Base-by-base conservation (phyloP, 30 jellyfish, hydroid and myxozoan genomes). In the Nemopilema nomurai region DNA sequence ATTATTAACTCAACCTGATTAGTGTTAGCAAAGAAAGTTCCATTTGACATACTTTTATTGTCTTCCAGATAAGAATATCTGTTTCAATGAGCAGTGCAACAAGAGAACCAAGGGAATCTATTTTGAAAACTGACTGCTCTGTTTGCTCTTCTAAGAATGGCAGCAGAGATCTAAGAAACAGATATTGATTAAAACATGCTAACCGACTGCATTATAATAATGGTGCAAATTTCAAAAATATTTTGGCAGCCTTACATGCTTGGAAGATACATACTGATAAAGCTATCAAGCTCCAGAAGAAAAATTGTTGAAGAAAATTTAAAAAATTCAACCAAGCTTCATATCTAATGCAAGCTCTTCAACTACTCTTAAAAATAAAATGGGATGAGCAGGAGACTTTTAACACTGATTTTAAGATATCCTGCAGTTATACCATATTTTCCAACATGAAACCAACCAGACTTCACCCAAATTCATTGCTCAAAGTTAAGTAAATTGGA, bases 21-120 rank as follows among this genome's bases (percentile, higher is more conserved):
- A 17, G 18, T 23, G 9, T 24, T 71, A 1, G 8, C 81, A 71
- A 29, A 25, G 19, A 16, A 29, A 4, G 31, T 67, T 32, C 41
- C 24, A 3, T 4, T 1, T 26, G 0, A 30, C 70, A 32, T 33
- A 83, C 91, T 67, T 83, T 83, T 30, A 24, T 26, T 41, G 67
- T 73, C 22, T 83, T 76, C 91, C 91, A 71, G 19, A 83, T 57
- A 25, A 71, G 57, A 49, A 71, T 41, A 20, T 83, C 91, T 28
- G 28, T 83, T 8, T 83, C 91, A 52, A 83, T 30, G n/a, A 28
- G 53, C 25, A 83, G 21, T 1, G 91, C 81, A 33, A 83, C 80
- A 18, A 51, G 20, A 21, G 91, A 50, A 72, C 73, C 50, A 49
- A 83, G 67, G 25, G 86, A 69, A 20, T 83, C 91, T 16, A 83